Evolutionary conservation across 2,113 vertebrate species (phyloP).

Genomic region (Engystomops pustulosus): DNA sequence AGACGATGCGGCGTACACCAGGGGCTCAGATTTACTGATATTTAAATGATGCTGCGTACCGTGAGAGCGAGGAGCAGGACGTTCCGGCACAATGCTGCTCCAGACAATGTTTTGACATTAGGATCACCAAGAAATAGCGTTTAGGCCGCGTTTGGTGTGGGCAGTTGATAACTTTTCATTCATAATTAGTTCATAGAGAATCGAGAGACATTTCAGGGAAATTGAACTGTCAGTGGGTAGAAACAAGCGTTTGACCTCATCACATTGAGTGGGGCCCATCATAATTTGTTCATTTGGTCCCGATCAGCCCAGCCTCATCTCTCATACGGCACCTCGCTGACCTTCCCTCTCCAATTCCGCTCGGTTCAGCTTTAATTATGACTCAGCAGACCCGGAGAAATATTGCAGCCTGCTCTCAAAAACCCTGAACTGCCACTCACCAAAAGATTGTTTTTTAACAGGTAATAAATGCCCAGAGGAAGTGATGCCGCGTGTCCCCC

Average conservation of each 20-base stretch:
- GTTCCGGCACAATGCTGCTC: constrained; percentile 77
- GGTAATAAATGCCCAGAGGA: constrained; percentile 92
- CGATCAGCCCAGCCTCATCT: constrained; percentile 95
- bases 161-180: constrained; percentile 99
- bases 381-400: constrained; percentile 93
- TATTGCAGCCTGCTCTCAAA: constrained; percentile 91
- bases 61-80: constrained; percentile 76
- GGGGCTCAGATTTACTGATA: constrained; percentile 74
- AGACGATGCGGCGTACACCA: constrained; percentile 59
- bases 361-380: constrained; percentile 99
- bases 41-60: constrained; percentile 82
- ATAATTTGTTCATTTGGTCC: constrained; percentile 99
- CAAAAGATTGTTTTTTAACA: constrained; percentile 94
- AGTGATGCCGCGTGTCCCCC: constrained; percentile 76
- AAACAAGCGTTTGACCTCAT: constrained; percentile 99
- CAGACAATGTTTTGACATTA: constrained; percentile 99
- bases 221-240: constrained; percentile 99
- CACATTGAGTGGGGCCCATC: constrained; percentile 98
- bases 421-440: constrained; percentile 96
- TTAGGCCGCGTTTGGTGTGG: constrained; percentile 86
- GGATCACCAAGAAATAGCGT: constrained; percentile 91
- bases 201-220: constrained; percentile 95
- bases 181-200: constrained; percentile 98
- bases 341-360: constrained; percentile 94
- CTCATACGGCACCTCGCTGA: constrained; percentile 91